Conservation (phyloP, 2,113 vertebrate species). For the Anhinga anhinga region DNA sequence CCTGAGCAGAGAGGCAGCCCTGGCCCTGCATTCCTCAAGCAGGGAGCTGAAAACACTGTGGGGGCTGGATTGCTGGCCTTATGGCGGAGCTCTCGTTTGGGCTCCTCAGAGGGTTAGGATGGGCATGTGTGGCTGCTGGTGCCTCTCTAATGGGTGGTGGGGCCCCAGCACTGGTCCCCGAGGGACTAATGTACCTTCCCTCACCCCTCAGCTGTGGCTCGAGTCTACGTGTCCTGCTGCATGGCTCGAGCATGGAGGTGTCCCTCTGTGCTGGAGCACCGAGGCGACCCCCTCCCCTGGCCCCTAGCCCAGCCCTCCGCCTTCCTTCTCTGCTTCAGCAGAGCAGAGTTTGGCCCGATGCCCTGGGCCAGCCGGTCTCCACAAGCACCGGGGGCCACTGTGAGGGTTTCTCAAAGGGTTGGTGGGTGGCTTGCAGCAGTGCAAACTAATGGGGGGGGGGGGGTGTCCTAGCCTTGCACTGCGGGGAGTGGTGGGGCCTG, state of each 20-base stretch:
- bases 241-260: background rate
- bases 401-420: fast-evolving
- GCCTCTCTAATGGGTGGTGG: no score
- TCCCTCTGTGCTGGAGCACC: fast-evolving
- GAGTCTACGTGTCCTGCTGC: background rate
- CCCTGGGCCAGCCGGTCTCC: background rate
- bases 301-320: background rate
- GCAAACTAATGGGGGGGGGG: background rate
- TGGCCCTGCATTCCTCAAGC: background rate
- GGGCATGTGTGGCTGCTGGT: background rate
- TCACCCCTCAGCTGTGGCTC: background rate
- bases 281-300: background rate
- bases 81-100: background rate
- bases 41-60: fast-evolving
- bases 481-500: fast-evolving
- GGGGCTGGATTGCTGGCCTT: background rate
- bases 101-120: background rate
- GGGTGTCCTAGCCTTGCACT: background rate
- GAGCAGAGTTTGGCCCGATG: background rate
- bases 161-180: background rate
- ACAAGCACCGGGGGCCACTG: fast-evolving
- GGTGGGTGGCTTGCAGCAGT: background rate
- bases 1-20: background rate
- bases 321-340: background rate
- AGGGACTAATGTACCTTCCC: background rate